phyloP scores from a whole-genome alignment of 2,888 invertebrate genomes.

The Smittia aterrima region DNA sequence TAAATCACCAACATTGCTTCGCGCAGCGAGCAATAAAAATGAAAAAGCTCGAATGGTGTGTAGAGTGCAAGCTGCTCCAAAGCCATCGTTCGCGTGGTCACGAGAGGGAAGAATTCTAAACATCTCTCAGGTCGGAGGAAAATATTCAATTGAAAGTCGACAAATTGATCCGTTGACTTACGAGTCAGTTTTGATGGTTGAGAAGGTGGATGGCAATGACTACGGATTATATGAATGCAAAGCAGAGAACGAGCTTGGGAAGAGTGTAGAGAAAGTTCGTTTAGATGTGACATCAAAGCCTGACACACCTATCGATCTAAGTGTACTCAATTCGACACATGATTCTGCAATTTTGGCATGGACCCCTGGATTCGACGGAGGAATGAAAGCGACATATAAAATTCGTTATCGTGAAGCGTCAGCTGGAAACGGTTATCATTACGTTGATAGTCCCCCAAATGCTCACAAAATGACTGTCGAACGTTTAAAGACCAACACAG shows the following conservation, averaged over 20 bases:
- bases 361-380: slow-evolving; percentile 93
- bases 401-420: slow-evolving; percentile 66
- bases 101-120: slow-evolving; percentile 72
- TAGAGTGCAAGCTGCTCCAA: slow-evolving; percentile 75
- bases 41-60: slow-evolving; percentile 62
- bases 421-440: slow-evolving; percentile 70
- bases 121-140: slow-evolving; percentile 68
- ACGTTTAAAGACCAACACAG: slow-evolving; percentile 75
- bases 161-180: slow-evolving; percentile 75
- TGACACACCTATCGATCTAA: slow-evolving; percentile 70
- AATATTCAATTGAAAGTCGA: slow-evolving; percentile 72
- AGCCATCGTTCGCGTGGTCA: slow-evolving; percentile 82
- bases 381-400: slow-evolving; percentile 75
- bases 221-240: slow-evolving; percentile 90
- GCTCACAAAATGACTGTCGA: slow-evolving; percentile 63
- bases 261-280: slow-evolving; percentile 74
- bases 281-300: slow-evolving; percentile 85
- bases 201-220: slow-evolving; percentile 76
- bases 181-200: slow-evolving; percentile 76
- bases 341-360: slow-evolving; percentile 81
- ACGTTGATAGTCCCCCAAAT: slow-evolving; percentile 64
- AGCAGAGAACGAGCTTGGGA: slow-evolving; percentile 82
- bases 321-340: slow-evolving; percentile 81
- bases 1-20: slow-evolving; percentile 71
- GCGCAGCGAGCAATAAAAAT: slow-evolving; percentile 70